phyloP scores from a whole-genome alignment of 2,888 invertebrate species.

The Mycalesis mineus region DNA sequence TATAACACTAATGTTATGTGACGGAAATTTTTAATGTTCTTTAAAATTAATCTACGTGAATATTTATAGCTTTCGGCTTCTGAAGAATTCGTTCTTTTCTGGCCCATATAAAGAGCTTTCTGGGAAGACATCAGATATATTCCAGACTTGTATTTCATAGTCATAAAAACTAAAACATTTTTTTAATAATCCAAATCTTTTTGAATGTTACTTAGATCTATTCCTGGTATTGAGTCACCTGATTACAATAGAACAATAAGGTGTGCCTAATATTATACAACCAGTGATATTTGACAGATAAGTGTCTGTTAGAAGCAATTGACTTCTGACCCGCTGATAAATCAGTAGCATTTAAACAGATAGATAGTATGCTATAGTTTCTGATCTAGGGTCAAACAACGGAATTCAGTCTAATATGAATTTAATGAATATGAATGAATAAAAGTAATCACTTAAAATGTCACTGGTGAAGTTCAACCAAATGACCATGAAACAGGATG shows the following conservation, averaged over 20 bases:
- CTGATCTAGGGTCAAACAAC: background rate
- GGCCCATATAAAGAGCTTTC: background rate
- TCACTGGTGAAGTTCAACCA: background rate
- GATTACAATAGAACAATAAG: background rate
- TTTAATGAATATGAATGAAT: too few relatives aligned
- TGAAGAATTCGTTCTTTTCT: background rate
- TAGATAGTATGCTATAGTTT: background rate
- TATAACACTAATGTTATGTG: background rate
- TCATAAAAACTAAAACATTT: too few relatives aligned
- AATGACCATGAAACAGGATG: too few relatives aligned
- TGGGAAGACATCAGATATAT: background rate
- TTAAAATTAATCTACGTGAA: background rate
- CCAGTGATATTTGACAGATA: background rate
- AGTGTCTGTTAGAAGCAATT: background rate
- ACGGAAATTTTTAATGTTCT: background rate
- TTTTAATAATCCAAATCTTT: background rate
- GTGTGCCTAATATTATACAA: background rate
- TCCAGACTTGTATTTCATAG: background rate
- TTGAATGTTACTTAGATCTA: background rate
- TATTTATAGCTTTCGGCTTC: background rate
- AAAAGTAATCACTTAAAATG: background rate
- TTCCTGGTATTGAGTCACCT: background rate
- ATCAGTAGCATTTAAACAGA: constrained; percentile 1
- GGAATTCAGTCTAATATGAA: background rate
- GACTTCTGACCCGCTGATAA: background rate